Evolutionary conservation across 2,797 vertebrate genomes (phyloP).

Genomic region (Huso huso): DNA sequence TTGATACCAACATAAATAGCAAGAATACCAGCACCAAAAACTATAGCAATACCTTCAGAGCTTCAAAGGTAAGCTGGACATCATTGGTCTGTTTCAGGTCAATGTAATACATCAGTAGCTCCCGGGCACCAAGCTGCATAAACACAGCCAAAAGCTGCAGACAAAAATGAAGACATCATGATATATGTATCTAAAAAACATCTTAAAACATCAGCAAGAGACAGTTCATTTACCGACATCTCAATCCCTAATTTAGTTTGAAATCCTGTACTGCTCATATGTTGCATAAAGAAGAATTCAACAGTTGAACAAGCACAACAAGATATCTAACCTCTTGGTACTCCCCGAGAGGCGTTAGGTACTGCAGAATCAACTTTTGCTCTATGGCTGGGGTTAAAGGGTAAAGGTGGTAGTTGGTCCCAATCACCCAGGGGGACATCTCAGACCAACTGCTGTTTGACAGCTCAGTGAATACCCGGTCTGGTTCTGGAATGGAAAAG

Average conservation of each 20-base stretch:
- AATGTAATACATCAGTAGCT: conserved; percentile 95
- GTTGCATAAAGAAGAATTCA: too few relatives aligned
- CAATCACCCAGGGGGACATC: conserved; percentile 98
- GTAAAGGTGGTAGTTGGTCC: conserved; percentile 90
- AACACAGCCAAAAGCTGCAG: conserved; percentile 88
- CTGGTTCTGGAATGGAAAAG: conserved; percentile 79
- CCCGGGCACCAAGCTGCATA: conserved; percentile 94
- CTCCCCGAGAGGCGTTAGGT: conserved; percentile 91
- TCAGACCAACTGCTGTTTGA: conserved; percentile 99
- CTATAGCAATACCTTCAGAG: conserved; percentile 78
- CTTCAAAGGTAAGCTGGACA: conserved; percentile 93
- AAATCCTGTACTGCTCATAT: too few relatives aligned
- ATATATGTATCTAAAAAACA: too few relatives aligned
- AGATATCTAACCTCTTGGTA: conserved; percentile 84
- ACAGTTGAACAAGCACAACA: conserved; percentile 14
- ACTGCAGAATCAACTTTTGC: conserved; percentile 92
- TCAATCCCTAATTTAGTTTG: too few relatives aligned
- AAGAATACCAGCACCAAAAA: background rate
- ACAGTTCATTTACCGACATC: too few relatives aligned
- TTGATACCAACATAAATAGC: background rate
- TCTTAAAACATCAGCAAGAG: too few relatives aligned
- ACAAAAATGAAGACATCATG: conserved; percentile 2
- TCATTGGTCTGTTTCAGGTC: conserved; percentile 94
- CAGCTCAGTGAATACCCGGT: conserved; percentile 82
- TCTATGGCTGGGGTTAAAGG: conserved; percentile 92